phyloP scores from a whole-genome alignment of 2,888 invertebrate genomes.

The Macrosoma leucophasiata region DNA sequence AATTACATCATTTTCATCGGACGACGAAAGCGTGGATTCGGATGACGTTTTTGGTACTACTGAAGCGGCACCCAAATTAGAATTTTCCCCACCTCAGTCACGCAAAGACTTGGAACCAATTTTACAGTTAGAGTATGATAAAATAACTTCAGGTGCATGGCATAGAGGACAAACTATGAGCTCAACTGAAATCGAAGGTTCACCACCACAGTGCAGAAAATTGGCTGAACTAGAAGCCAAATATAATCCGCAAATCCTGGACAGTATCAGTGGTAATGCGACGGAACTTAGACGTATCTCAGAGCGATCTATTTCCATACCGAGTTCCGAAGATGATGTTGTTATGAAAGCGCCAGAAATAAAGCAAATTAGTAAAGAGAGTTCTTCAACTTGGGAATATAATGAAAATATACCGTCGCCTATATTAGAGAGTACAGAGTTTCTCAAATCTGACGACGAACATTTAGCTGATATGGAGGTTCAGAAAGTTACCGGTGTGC shows the following conservation, averaged over 20 bases:
- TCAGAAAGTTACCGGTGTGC: conserved; percentile 69
- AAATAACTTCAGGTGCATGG: conserved; percentile 80
- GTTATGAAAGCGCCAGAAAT: conserved; percentile 74
- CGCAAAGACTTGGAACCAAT: conserved; percentile 85
- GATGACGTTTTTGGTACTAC: conserved; percentile 86
- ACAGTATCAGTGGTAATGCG: conserved; percentile 78
- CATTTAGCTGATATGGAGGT: conserved; percentile 72
- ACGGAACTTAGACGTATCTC: conserved; percentile 82
- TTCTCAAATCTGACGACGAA: conserved; percentile 77
- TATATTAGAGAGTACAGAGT: conserved; percentile 77
- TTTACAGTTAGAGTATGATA: conserved; percentile 81
- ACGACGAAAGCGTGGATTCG: conserved; percentile 85
- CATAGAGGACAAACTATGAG: conserved; percentile 84
- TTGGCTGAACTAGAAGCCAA: conserved; percentile 79
- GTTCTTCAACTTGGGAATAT: conserved; percentile 77
- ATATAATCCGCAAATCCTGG: conserved; percentile 78
- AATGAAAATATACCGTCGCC: conserved; percentile 80
- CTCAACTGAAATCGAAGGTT: conserved; percentile 85
- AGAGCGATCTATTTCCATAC: conserved; percentile 84
- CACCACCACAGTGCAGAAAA: conserved; percentile 83
- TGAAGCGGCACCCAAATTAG: conserved; percentile 83
- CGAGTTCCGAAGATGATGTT: conserved; percentile 84
- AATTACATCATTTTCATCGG: conserved; percentile 85
- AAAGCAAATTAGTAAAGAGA: conserved; percentile 67
- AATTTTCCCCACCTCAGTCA: conserved; percentile 85